These are phyloP conservation scores for Aphelinus certus DNA, from an alignment of 1,140 invertebrate species.

Conservation along the genomic window DNA sequence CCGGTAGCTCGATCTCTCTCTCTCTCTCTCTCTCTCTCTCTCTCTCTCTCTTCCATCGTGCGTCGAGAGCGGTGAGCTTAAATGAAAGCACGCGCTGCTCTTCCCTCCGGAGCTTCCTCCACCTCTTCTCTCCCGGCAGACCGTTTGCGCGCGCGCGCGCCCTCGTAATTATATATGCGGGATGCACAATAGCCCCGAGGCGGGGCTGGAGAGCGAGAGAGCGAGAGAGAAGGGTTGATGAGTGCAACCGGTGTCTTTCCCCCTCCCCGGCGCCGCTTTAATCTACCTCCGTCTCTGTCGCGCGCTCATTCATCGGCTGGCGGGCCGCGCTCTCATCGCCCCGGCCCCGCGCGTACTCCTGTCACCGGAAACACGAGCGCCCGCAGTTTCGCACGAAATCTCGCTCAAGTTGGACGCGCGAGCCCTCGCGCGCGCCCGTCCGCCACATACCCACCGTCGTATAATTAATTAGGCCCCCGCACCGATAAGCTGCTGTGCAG, in stretches of 20 bases:
- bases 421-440: neutral
- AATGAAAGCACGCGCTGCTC: neutral
- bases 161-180: conserved; percentile 51
- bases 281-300: conserved; percentile 27
- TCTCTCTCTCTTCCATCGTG: too few relatives aligned
- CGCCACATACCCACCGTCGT: neutral
- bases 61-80: neutral
- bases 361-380: conserved; percentile 49
- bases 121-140: neutral
- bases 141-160: neutral
- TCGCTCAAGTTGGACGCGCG: conserved; percentile 48
- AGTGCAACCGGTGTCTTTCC: conserved; percentile 61
- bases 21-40: too few relatives aligned
- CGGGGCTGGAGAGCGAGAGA: conserved; percentile 23
- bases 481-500: too few relatives aligned
- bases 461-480: conserved; percentile 8
- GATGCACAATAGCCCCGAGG: conserved; percentile 41
- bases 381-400: conserved; percentile 57
- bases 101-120: neutral
- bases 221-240: conserved; percentile 55
- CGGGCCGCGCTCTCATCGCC: conserved; percentile 13
- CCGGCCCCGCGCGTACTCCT: conserved; percentile 44
- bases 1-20: too few relatives aligned
- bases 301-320: conserved; percentile 9
- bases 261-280: conserved; percentile 44